phyloP scores from a whole-genome alignment of 1,140 invertebrate species.

The Nymphalis io region DNA sequence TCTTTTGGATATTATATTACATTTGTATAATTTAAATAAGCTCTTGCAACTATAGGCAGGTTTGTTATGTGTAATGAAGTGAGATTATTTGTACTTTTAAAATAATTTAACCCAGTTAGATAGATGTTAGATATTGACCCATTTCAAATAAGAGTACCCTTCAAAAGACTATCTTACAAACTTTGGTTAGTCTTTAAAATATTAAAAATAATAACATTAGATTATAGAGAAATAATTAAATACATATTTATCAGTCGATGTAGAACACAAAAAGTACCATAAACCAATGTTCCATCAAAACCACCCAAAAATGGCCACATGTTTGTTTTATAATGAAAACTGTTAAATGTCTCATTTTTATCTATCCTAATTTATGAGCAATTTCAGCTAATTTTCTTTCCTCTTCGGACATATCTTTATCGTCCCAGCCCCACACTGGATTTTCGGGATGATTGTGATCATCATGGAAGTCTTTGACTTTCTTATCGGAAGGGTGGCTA shows the following conservation, averaged over 20 bases:
- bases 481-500: slow-evolving; percentile 78
- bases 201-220: neutral
- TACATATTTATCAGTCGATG: slow-evolving; percentile 13
- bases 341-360: slow-evolving; percentile 7
- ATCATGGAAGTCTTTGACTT: slow-evolving; percentile 58
- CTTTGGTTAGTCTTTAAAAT: slow-evolving; percentile 3
- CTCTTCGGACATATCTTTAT: slow-evolving; percentile 75
- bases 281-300: neutral
- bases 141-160: neutral
- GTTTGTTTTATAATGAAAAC: slow-evolving; percentile 4
- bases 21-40: too few species aligned
- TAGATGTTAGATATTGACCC: neutral
- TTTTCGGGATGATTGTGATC: slow-evolving; percentile 73
- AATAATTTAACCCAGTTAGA: too few species aligned
- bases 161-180: neutral
- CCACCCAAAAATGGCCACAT: neutral
- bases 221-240: neutral
- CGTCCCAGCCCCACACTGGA: slow-evolving; percentile 79
- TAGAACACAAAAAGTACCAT: slow-evolving; percentile 1
- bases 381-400: slow-evolving; percentile 71
- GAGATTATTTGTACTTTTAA: too few species aligned
- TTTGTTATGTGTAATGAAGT: neutral
- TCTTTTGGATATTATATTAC: too few species aligned
- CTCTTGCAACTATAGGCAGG: too few species aligned
- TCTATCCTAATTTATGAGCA: slow-evolving; percentile 54